phyloP scores from a whole-genome alignment of 2,113 vertebrate species.

The Hiodon alosoides region DNA sequence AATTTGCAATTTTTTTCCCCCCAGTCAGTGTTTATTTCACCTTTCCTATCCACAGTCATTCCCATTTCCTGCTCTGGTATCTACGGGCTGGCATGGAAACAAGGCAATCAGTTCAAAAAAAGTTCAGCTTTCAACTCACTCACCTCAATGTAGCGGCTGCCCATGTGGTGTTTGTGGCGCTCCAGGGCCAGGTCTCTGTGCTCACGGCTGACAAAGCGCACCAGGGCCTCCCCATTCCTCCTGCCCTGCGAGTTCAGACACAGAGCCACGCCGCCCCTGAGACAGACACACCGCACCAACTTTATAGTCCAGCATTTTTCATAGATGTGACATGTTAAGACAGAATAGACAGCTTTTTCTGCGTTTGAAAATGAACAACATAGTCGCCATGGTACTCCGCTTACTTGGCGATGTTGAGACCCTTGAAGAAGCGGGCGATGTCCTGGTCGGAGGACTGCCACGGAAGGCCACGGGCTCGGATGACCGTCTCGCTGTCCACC shows the following conservation, averaged over 20 bases:
- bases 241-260: conserved; percentile 93
- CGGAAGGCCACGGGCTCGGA: conserved; percentile 87
- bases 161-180: conserved; percentile 96
- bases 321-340: too few relatives aligned
- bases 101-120: not conserved
- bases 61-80: too few relatives aligned
- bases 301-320: too few relatives aligned
- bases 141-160: conserved; percentile 92
- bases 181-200: conserved; percentile 89
- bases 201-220: conserved; percentile 83
- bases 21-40: too few relatives aligned
- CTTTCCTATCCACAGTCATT: too few relatives aligned
- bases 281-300: conserved; percentile 4
- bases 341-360: too few relatives aligned
- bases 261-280: conserved; percentile 88
- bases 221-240: conserved; percentile 89
- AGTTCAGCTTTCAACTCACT: too few relatives aligned
- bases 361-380: too few relatives aligned
- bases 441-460: conserved; percentile 98
- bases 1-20: too few relatives aligned
- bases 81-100: too few relatives aligned
- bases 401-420: conserved; percentile 95
- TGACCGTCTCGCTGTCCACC: conserved; percentile 90
- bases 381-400: conserved; percentile 26
- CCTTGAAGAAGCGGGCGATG: conserved; percentile 94